Evolutionary conservation across 2,888 invertebrate species (phyloP).

Genomic region (Pollenia labialis): DNA sequence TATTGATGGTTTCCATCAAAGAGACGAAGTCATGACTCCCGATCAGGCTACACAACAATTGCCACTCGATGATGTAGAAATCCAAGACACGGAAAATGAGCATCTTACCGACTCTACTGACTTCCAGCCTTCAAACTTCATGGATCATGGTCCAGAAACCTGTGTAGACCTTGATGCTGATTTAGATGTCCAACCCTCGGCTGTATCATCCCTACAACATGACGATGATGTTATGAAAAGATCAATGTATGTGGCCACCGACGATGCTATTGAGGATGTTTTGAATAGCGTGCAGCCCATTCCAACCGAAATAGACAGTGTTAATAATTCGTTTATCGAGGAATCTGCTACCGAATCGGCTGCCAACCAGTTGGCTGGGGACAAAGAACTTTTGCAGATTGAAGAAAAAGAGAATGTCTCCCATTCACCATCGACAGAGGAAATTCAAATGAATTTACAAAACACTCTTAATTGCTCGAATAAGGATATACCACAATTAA

Average conservation of each 20-base stretch:
- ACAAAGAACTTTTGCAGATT: constrained; percentile 79
- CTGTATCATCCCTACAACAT: constrained; percentile 75
- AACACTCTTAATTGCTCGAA: constrained; percentile 69
- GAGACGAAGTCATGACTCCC: constrained; percentile 60
- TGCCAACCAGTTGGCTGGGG: constrained; percentile 56
- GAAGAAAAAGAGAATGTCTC: constrained; percentile 81
- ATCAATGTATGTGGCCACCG: constrained; percentile 79
- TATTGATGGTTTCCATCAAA: constrained; percentile 59
- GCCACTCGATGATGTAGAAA: constrained; percentile 38
- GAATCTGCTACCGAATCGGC: constrained; percentile 63
- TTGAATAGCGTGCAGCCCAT: constrained; percentile 82
- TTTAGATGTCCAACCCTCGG: constrained; percentile 62
- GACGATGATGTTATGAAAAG: constrained; percentile 79
- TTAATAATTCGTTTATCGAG: constrained; percentile 76
- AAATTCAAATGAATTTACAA: constrained; percentile 77
- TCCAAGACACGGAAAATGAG: constrained; percentile 8
- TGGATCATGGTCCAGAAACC: constrained; percentile 81
- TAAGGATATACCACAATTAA: constrained; percentile 72
- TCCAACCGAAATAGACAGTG: constrained; percentile 77
- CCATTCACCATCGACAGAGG: constrained; percentile 81
- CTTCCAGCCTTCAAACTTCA: constrained; percentile 60
- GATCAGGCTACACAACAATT: constrained; percentile 50
- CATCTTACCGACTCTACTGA: constrained; percentile 55
- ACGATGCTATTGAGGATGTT: constrained; percentile 79
- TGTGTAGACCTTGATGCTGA: constrained; percentile 77